Evolutionary conservation across 2,888 invertebrate genomes (phyloP), one percentile per base, ranked within the genome.

Genomic region (Spialia ferax): DNA sequence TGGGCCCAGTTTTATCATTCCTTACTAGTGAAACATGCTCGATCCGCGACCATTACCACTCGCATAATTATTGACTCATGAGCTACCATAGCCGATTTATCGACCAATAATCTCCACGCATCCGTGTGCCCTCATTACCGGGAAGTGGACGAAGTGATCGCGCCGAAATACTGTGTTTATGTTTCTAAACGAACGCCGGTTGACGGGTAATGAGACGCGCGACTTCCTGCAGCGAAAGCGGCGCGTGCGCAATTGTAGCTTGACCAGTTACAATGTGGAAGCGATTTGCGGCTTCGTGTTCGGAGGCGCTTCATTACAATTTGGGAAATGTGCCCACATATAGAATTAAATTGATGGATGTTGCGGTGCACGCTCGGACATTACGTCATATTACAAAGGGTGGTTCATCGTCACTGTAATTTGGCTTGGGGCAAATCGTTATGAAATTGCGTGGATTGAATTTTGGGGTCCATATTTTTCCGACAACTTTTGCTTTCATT

Each of bases 231-330:
- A 20, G 66, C 45, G 61, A 71, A 69, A 72, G 71, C 67, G 70
- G 73, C 75, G 72, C 75, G 74, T 74, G 75, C 74, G 71, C 73
- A 74, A 71, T 74, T 73, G 69, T 63, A 68, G 59, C 48, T 32
- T 50, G 63, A 35, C 66, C 11, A 52, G 65, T 42, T 42, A 42
- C 66, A 68, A 69, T 52, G 69, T 68, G 62, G 71, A 70, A 71
- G 69, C 71, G 70, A 73, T 72, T 71, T 64, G 61, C 68, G 60
- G 63, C 59, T 68, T 68, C 70, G 66, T 71, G 69, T 64, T 59
- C 61, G 20, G 26, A 45, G 59, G 61, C 69, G 57, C 59, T 71
- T 63, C 54, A 61, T 65, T 70, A 42, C 54, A 54, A 66, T 59
- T 59, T 50, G 57, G 57, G n/a, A 23, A 59, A 64, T 45, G n/a